These are phyloP conservation scores for Polydrusus tereticollis DNA, from an alignment of 2,888 invertebrate species.

Conservation along the genomic window DNA sequence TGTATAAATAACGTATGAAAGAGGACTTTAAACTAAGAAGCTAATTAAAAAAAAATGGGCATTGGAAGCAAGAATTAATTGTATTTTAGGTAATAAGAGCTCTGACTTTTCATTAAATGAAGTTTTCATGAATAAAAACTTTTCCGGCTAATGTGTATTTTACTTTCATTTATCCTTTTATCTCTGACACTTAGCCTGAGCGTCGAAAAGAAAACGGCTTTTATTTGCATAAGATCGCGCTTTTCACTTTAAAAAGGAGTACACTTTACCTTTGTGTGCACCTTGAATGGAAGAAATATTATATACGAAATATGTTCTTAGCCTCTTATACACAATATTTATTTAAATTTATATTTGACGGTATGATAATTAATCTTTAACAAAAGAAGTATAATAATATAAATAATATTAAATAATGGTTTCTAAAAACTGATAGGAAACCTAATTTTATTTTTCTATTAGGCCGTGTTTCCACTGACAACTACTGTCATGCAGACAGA, in stretches of 20 bases:
- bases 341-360: not conserved
- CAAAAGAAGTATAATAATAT: not conserved
- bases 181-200: constrained; percentile 42
- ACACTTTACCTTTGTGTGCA: constrained; percentile 37
- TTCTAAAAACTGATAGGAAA: too few species aligned
- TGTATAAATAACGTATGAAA: too few species aligned
- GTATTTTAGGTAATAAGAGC: not conserved
- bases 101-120: constrained; percentile 40
- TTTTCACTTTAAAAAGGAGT: constrained; percentile 43
- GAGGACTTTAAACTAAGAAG: too few species aligned
- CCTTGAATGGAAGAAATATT: constrained; percentile 44
- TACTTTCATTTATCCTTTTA: constrained; percentile 48
- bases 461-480: too few species aligned
- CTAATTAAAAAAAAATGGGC: not conserved
- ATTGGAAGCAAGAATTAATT: not conserved
- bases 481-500: too few species aligned
- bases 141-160: constrained; percentile 43
- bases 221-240: constrained; percentile 48
- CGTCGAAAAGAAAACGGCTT: constrained; percentile 46
- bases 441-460: too few species aligned
- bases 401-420: too few species aligned
- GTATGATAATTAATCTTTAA: not conserved
- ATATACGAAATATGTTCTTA: constrained; percentile 31
- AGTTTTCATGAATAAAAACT: constrained; percentile 45
- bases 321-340: not conserved